Evolutionary conservation across 1,140 invertebrate genomes (phyloP), one percentile per base, ranked within the genome.

Genomic region (Musca domestica): DNA sequence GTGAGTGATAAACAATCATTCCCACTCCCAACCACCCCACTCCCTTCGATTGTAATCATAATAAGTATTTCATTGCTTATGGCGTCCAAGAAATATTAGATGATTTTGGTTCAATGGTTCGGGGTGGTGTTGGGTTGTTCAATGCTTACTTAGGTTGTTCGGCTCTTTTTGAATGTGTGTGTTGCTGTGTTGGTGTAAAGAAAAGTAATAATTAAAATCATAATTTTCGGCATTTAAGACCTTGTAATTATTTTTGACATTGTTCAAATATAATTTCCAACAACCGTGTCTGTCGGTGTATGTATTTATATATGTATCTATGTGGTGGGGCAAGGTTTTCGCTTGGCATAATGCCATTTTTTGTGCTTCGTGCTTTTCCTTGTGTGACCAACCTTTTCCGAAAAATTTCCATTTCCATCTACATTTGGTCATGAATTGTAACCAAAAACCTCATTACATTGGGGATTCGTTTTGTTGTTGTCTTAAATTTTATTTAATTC

Each of bases 161-260:
- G n/a, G 51, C 30, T 58, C 7, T 14, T 58, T 17, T 22, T 61
- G n/a, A 17, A 10, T 27, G 17, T 30, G 3, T 34, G 2, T 61
- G 3, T 61, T 3, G 19, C 17, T 17, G n/a, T 7, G 14, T n/a
- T n/a, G n/a, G 10, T 12, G 1, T 9, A 41, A 41, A 5, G 34
- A 5, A 34, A 34, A 61, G 27, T 61, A 61, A 61, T 34, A 61
- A 61, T 61, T 61, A 61, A 61, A 61, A 61, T 61, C 56, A 61
- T 61, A 61, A 61, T 61, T 61, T 61, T 61, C 56, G 34, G 27
- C 56, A 61, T 61, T 61, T 61, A 61, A 61, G 56, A 61, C 56
- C 56, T 34, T 61, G 56, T 61, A 61, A 61, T 61, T 61, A 61
- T 61, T 61, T 61, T 61, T 61, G 56, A 61, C 56, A 61, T 34